Evolutionary conservation across 1,140 invertebrate species (phyloP).

Genomic region (Himalopsyche phryganea): DNA sequence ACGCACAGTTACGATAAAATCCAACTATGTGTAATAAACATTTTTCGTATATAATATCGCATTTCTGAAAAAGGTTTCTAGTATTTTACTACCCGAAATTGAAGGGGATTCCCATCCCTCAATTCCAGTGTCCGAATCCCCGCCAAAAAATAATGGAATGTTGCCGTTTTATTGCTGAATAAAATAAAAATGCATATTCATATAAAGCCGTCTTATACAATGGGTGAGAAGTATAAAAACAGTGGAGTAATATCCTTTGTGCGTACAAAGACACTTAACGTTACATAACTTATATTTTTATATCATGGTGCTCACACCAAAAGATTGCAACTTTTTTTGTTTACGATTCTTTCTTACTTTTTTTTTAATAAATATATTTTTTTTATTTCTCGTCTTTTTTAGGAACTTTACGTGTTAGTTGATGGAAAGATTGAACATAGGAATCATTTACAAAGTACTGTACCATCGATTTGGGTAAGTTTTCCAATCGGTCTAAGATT

Average conservation of each 20-base stretch:
- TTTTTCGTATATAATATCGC: neutral
- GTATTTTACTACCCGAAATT: no score
- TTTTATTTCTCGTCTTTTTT: no score
- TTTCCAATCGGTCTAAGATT: no score
- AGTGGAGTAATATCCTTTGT: conserved; percentile 25
- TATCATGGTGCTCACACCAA: neutral
- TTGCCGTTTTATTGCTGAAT: conserved; percentile 31
- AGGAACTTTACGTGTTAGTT: no score
- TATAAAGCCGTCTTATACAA: conserved; percentile 28
- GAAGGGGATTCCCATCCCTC: neutral
- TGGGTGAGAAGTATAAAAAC: conserved; percentile 33
- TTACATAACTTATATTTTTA: conserved; percentile 24
- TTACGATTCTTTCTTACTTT: no score
- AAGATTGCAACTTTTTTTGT: neutral
- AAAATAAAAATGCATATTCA: conserved; percentile 37
- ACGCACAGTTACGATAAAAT: no score
- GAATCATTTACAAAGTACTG: no score
- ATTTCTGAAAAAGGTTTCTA: neutral
- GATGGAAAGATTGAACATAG: no score
- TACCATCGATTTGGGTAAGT: no score
- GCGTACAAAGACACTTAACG: conserved; percentile 31
- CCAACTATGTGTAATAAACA: no score
- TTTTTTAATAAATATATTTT: no score
- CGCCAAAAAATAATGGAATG: conserved; percentile 31
- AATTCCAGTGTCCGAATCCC: conserved; percentile 21